Percentiles rank a stretch among this genome's conserved stretches.
These are phyloP conservation scores for Podarcis raffonei DNA, from an alignment of 2,113 vertebrate genomes.

Conservation along the genomic window DNA sequence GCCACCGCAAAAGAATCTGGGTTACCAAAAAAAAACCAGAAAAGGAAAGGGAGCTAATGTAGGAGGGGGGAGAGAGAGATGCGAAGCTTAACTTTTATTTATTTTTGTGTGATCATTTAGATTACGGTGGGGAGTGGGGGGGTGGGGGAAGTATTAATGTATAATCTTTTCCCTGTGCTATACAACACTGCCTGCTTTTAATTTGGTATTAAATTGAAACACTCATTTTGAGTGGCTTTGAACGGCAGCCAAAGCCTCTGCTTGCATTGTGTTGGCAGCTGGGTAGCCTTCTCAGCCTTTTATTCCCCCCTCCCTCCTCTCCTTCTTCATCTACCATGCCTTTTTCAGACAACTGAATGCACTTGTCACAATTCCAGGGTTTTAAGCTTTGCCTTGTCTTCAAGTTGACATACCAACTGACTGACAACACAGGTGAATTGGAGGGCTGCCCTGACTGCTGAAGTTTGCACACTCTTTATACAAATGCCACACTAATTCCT, in stretches of 20 bases:
- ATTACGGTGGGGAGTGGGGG: constrained; percentile 74
- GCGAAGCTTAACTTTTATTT: constrained; percentile 83
- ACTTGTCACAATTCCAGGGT: constrained; percentile 72
- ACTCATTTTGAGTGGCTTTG: constrained; percentile 86
- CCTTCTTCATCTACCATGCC: constrained; percentile 36
- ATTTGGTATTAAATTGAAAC: constrained; percentile 85
- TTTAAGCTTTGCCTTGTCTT: constrained; percentile 59
- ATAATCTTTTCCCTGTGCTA: constrained; percentile 84
- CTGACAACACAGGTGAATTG: constrained; percentile 9
- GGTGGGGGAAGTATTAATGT: constrained; percentile 86
- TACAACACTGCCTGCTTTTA: constrained; percentile 83
- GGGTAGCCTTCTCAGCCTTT: constrained; percentile 75
- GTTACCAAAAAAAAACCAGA: constrained; percentile 54
- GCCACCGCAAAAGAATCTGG: constrained; percentile 56
- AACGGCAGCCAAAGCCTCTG: constrained; percentile 85
- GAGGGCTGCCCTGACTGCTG: not conserved
- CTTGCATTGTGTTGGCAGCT: constrained; percentile 87
- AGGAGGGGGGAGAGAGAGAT: constrained; percentile 46
- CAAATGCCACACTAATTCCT: constrained; percentile 23
- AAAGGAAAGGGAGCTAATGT: constrained; percentile 53
- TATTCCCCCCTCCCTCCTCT: not conserved
- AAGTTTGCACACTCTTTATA: not conserved
- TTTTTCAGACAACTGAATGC: constrained; percentile 69
- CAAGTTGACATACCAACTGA: not conserved
- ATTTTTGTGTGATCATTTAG: constrained; percentile 90